Base-by-base conservation (phyloP, 2,888 invertebrate genomes). In the Ceriagrion tenellum region DNA sequence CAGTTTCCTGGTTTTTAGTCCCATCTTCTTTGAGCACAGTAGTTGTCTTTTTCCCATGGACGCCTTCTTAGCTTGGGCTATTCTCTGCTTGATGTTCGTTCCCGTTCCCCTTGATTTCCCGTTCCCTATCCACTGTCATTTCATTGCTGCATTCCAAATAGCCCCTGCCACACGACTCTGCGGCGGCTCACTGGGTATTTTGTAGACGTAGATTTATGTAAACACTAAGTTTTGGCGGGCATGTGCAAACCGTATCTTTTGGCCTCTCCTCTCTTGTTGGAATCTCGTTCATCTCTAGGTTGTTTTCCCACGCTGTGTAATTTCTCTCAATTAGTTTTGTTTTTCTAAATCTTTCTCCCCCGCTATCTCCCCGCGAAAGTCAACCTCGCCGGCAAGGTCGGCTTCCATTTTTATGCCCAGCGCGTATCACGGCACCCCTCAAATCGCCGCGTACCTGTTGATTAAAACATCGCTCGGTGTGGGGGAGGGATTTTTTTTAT, bases 401-500 rank as follows among this genome's bases (percentile, higher is more conserved):
- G 81, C 0, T 3, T 12, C 26, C 16, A 81, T 81, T 23, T 81
- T 81, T 35, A 81, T 81, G 30, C 81, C 74, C 74, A 35, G n/a
- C 30, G 35, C 12, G 81, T 81, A 81, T 81, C 81, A 35, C 81
- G 35, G 81, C 18, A 81, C 30, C 47, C 89, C 20, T 55, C 55
- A 26, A 63, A 59, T 59, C 91, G 35, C 63, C 30, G 47, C 93
- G 93, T 47, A 93, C 93, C 93, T 93, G 93, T 93, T 93, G 93
- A 93, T 93, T 93, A 93, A 47, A 93, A 63, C 55, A 69, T 69
- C 69, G 93, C 69, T 47, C 12, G 18, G 26, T 3, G 16, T 6
- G 18, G 16, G 69, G 26, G 20, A 20, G 16, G 16, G 12, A 16
- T 3, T 16, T 59, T 93, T 93, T 93, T 69, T 93, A 74, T 93